A percentile compares a stretch with the other conserved stretches of the same genome.
phyloP scores from a whole-genome alignment of 1,140 invertebrate genomes.

The Scaptomyza hsui region DNA sequence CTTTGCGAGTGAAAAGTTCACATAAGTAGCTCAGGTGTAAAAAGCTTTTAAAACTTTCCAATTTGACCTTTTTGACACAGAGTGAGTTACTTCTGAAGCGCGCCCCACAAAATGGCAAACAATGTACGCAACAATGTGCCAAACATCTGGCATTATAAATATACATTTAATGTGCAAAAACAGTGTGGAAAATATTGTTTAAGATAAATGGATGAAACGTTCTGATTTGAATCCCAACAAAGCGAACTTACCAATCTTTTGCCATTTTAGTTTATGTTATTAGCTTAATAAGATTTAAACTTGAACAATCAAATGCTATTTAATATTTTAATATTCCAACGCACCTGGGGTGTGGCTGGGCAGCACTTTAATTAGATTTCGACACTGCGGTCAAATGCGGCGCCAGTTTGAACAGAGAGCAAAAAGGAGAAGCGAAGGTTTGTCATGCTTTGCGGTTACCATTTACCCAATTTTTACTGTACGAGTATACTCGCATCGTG shows the following conservation, averaged over 20 bases:
- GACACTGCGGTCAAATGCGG: constrained; percentile 42
- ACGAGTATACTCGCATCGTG: constrained; percentile 6
- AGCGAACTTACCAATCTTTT: no score
- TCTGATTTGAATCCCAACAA: no score
- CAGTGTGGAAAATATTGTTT: constrained; percentile 1
- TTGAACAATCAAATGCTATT: no score
- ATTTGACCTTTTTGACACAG: constrained; percentile 58
- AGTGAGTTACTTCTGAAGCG: constrained; percentile 25
- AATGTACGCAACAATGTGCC: constrained; percentile 26
- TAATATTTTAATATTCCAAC: constrained; percentile 9
- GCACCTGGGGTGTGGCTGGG: constrained; percentile 1
- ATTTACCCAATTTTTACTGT: constrained; percentile 32
- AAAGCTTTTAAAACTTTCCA: constrained; percentile 65
- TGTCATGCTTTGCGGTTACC: constrained; percentile 36
- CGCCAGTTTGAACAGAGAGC: background rate
- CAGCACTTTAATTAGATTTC: constrained; percentile 67
- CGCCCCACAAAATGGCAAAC: constrained; percentile 11
- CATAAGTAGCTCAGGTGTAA: constrained; percentile 62
- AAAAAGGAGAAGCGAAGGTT: constrained; percentile 22
- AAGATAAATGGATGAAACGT: no score
- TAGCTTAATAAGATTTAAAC: no score
- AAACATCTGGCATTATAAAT: constrained; percentile 13
- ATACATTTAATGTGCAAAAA: constrained; percentile 24
- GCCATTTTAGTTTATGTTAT: no score
- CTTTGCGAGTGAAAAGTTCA: constrained; percentile 2